phyloP scores from a whole-genome alignment of 2,113 vertebrate species.

The Neotoma lepida region DNA sequence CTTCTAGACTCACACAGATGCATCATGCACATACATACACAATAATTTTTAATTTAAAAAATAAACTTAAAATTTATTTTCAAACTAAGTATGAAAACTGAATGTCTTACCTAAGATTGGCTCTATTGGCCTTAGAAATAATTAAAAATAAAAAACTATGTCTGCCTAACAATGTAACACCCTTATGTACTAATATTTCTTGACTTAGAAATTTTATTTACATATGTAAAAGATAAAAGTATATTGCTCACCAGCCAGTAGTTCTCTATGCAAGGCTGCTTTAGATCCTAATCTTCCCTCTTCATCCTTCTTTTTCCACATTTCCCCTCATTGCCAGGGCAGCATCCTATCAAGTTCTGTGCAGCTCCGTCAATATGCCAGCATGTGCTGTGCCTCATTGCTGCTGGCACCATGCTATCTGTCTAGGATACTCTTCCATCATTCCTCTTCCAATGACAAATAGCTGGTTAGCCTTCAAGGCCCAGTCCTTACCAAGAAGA shows the following conservation, averaged over 20 bases:
- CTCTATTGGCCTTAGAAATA: conserved; percentile 2
- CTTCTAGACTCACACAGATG: too few species aligned
- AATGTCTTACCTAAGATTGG: background rate
- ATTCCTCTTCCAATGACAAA: too few species aligned
- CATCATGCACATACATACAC: too few species aligned
- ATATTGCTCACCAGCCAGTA: background rate
- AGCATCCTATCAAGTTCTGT: background rate
- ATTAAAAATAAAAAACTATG: conserved; percentile 44
- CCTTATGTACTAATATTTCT: background rate
- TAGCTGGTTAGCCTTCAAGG: background rate
- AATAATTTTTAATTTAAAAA: background rate
- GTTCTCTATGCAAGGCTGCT: background rate
- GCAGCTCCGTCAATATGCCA: background rate
- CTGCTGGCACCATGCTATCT: background rate
- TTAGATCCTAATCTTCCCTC: background rate
- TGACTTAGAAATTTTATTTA: conserved; percentile 51
- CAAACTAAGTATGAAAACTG: conserved; percentile 26
- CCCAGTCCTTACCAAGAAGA: background rate
- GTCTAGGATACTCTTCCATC: background rate
- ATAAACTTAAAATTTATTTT: background rate
- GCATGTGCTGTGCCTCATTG: background rate
- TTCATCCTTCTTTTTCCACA: background rate
- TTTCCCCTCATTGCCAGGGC: background rate
- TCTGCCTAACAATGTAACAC: background rate
- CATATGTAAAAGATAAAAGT: background rate